Base-by-base conservation (phyloP, 2,113 vertebrate species). In the Platichthys stellatus region DNA sequence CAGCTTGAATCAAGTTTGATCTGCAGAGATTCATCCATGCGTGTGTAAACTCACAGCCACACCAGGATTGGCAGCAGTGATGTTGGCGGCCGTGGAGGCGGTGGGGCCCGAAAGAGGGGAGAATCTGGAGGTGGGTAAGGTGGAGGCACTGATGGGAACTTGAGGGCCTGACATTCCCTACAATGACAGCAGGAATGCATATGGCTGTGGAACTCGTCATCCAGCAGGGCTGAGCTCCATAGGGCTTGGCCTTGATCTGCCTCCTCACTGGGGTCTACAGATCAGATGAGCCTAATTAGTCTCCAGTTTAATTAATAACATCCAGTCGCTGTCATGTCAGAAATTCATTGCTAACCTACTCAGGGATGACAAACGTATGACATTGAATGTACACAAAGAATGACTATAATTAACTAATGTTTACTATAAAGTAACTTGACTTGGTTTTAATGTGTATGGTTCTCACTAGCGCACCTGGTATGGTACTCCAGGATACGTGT, bases 121-220 rank as follows among this genome's bases (percentile, higher is more conserved):
- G 77, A 98, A 99, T 90, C 24, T 97, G 91, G 98, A 97, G 0
- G 90, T 93, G n/a, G 97, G 96, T 86, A 99, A 91, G 5, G 95
- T 91, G 10, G 94, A 91, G 56, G 88, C 91, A 84, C 92, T 93
- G 86, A 98, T 95, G 67, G 97, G 97, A 21, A 99, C 93, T 24
- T 24, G 92, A 45, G 98, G 98, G 78, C 96, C 98, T 18, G 98
- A 99, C 98, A 99, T 98, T 89, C 96, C 97, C 92, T 99, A 98
- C 92, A 99, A 76, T 0, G 98, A 97, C 82, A 97, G 96, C 75
- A 99, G 90, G 88, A 24, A 99, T 98, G 63, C 97, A 96, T 11
- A 96, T 94, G 0, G 98, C 98, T 40, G 97, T 97, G 80, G 96
- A 96, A 78, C 98, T 99, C 49, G 96, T 99, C 85, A 99, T 97